Base-by-base conservation (phyloP, 2,797 vertebrate genomes). In the Myripristis jacobus region DNA sequence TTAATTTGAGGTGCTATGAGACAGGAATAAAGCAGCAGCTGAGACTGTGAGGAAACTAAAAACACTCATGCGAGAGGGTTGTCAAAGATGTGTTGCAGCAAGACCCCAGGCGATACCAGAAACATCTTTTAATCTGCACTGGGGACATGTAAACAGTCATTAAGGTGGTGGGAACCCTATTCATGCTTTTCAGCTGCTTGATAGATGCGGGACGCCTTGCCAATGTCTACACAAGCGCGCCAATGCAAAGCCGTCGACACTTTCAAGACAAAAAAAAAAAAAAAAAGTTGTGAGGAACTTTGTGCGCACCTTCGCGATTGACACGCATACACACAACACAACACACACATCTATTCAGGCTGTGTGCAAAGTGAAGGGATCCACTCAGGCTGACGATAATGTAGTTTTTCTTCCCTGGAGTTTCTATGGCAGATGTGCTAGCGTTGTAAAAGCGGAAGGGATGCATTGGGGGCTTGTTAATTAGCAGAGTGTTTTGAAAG, bases 401-500 rank as follows among this genome's bases (percentile, higher is more conserved):
- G 87, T 87, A 34, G 76, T 87, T 91, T 90, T 91, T 90, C 82
- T 90, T 90, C 77, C 81, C 75, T 43, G n/a, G 81, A 80, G 82
- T 88, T 85, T 90, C 82, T 81, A 85, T 88, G 91, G 89, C 90
- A 93, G 88, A 91, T 91, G 88, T 88, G 87, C 82, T 75, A 79
- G 88, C 27, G 50, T 76, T 83, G 88, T 86, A 82, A 87, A 85
- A 87, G 81, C 47, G 76, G 90, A 88, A 82, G 79, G 85, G 86
- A 87, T 87, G 88, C 84, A 87, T 76, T 67, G 85, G 88, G 88
- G 70, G 84, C 88, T 89, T 84, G 88, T 94, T 94, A 93, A 94
- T 94, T 93, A 94, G 91, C 85, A 62, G 86, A 79, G 79, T 83
- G 87, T 90, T 92, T 92, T 91, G 90, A 92, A 93, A 92, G 86